Conservation (phyloP, 2,113 vertebrate species). For the Budorcas taxicolor region DNA sequence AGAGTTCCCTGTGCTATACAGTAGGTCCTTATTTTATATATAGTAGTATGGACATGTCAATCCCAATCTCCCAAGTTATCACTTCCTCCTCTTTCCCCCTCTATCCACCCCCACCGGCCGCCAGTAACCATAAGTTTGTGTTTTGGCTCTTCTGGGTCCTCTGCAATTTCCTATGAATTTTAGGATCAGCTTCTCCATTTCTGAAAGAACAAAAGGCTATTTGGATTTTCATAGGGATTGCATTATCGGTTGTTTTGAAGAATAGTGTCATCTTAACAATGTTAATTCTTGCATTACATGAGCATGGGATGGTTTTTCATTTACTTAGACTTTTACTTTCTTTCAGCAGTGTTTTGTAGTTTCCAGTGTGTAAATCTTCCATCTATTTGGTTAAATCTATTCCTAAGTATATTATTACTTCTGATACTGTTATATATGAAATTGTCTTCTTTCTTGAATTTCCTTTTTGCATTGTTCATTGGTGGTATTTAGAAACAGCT, state of each 20-base stretch:
- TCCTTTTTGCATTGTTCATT: not conserved
- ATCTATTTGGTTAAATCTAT: not conserved
- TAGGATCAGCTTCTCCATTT: not conserved
- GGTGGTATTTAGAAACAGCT: not conserved
- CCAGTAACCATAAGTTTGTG: not conserved
- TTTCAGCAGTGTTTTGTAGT: not conserved
- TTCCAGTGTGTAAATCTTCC: not conserved
- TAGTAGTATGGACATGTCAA: not conserved
- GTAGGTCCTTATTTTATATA: not conserved
- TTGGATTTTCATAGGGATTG: not conserved
- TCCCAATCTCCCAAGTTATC: not conserved
- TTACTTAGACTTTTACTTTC: not conserved
- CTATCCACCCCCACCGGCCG: rapidly evolving
- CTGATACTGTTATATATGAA: not conserved
- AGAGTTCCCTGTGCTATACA: not conserved
- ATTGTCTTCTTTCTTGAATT: not conserved
- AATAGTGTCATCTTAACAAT: too few relatives aligned
- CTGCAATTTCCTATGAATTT: not conserved
- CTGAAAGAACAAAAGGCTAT: not conserved
- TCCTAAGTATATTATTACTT: not conserved
- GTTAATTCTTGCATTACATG: not conserved
- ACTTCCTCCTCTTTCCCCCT: not conserved
- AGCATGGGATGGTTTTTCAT: not conserved
- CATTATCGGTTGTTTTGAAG: not conserved
- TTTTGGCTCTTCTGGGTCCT: not conserved